phyloP scores from a whole-genome alignment of 2,797 vertebrate species.

The Cyprinodon diabolis region DNA sequence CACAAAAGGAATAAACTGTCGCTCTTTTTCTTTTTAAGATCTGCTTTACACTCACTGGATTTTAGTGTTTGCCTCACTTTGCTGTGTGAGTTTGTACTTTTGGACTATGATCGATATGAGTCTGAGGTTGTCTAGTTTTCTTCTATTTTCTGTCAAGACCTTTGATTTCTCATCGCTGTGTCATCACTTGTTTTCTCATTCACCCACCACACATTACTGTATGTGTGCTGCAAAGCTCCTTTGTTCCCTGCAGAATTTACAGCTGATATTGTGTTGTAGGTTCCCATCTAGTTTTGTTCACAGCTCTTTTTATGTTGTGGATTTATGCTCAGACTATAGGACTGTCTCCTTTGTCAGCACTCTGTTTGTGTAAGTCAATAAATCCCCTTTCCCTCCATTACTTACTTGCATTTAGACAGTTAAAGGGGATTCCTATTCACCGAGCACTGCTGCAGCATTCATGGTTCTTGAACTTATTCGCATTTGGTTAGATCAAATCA shows the following conservation, averaged over 20 bases:
- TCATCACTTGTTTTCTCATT: neutral
- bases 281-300: neutral
- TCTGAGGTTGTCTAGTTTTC: neutral
- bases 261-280: neutral
- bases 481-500: neutral
- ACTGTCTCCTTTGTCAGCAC: neutral
- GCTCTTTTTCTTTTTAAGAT: neutral
- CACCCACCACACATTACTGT: neutral
- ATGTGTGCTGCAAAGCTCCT: neutral
- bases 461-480: neutral
- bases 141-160: neutral
- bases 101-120: neutral
- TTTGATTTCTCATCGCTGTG: neutral
- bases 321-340: neutral
- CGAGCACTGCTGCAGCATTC: neutral
- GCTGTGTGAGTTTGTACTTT: neutral
- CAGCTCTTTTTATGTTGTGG: neutral
- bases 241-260: neutral
- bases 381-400: neutral
- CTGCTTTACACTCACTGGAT: neutral
- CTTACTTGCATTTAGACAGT: neutral
- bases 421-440: neutral
- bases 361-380: neutral
- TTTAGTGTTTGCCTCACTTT: neutral
- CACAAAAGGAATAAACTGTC: neutral